Conservation (phyloP, 2,113 vertebrate species). For the Lota lota region DNA sequence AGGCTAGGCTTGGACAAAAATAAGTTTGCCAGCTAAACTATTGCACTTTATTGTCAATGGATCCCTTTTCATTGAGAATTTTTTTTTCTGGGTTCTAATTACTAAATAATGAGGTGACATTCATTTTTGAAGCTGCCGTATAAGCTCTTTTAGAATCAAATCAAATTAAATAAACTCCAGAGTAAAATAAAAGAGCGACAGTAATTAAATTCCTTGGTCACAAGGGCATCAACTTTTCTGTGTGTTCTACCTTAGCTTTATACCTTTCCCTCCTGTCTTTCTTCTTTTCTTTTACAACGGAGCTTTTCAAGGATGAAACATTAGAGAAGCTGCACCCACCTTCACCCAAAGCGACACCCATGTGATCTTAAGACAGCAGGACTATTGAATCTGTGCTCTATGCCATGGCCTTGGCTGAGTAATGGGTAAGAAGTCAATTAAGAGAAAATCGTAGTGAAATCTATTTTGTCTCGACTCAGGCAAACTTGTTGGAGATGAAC, state of each 20-base stretch:
- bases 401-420: slow-evolving; percentile 19
- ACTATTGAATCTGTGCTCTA: slow-evolving; percentile 7
- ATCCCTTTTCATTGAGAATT: too few species aligned
- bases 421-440: slow-evolving; percentile 18
- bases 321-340: background rate
- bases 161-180: slow-evolving; percentile 42
- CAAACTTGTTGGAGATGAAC: slow-evolving; percentile 21
- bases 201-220: slow-evolving; percentile 45
- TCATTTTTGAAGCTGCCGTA: slow-evolving; percentile 36
- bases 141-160: slow-evolving; percentile 29
- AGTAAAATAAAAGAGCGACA: slow-evolving; percentile 9
- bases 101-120: slow-evolving; percentile 50
- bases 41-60: slow-evolving; percentile 42
- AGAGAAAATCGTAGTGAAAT: slow-evolving; percentile 11
- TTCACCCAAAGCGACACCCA: slow-evolving; percentile 4
- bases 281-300: slow-evolving; percentile 22
- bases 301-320: slow-evolving; percentile 24
- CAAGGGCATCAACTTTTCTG: slow-evolving; percentile 29
- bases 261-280: background rate
- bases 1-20: too few species aligned
- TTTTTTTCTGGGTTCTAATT: too few species aligned
- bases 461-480: slow-evolving; percentile 27
- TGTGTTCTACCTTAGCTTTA: slow-evolving; percentile 3
- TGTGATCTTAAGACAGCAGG: slow-evolving; percentile 21
- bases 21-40: background rate